Base-by-base conservation (phyloP, 1,140 invertebrate genomes). In the Melitaea cinxia region DNA sequence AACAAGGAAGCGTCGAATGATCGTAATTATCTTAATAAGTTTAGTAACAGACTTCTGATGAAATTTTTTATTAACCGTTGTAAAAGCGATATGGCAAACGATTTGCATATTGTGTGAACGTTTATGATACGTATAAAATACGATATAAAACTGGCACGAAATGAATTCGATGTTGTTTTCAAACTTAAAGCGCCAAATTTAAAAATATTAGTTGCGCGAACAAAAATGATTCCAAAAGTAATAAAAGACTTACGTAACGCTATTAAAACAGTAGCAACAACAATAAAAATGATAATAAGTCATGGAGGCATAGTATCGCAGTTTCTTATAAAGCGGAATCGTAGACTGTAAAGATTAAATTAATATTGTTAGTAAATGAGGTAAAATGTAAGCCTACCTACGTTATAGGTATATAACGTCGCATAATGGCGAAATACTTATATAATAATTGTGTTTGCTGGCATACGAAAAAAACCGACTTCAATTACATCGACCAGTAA, bases 271-370 rank as follows among this genome's bases (percentile, higher is more conserved):
- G 14, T 17, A 17, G 37, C 37, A 17, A 1, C 15, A 17, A 14
- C n/a, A 42, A 19, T n/a, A n/a, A 19, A 17, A 17, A 12, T 14
- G 15, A 15, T 15, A 42, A 42, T 42, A 42, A 17, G 17, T 42
- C 37, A 17, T 14, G 17, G 14, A 42, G 14, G 12, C 12, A 14
- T 17, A 4, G 9, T 17, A 42, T 19, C 17, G 15, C 17, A 42
- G 14, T 17, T 42, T 42, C 14, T 17, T 39, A 53, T 33, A 39
- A 21, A 55, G 12, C 37, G 14, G 24, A 55, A 55, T 55, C 53
- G 39, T n/a, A 14, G 53, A 39, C 12, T 55, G 33, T 33, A 53
- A 53, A 53, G n/a, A n/a, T n/a, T n/a, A n/a, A n/a, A n/a, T n/a
- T n/a, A n/a, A n/a, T n/a, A n/a, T n/a, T n/a, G n/a, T 42, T 42